Evolutionary conservation across 2,797 vertebrate genomes (phyloP).

Genomic region (Notamacropus eugenii): DNA sequence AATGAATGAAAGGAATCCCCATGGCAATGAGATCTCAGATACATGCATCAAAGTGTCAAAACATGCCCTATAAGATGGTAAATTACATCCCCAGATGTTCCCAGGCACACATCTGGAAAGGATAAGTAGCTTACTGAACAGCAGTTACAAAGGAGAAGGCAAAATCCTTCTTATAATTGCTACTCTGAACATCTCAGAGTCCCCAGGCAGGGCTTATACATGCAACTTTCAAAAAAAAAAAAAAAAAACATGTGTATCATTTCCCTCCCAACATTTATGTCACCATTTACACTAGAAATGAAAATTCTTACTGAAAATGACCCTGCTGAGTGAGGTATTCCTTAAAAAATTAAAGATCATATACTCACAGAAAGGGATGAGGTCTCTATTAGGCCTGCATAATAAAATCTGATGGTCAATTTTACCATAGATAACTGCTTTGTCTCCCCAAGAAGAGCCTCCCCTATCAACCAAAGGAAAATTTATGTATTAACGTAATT

Average conservation of each 20-base stretch:
- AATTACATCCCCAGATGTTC: constrained; percentile 71
- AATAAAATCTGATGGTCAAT: not conserved
- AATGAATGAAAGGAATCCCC: not conserved
- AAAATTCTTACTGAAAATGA: constrained; percentile 10
- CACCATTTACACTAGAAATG: not conserved
- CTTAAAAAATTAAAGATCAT: not conserved
- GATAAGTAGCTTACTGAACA: constrained; percentile 55
- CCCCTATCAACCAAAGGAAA: constrained; percentile 32
- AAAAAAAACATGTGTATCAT: constrained; percentile 36
- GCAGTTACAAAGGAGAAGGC: constrained; percentile 24
- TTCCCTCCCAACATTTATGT: not conserved
- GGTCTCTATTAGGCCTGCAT: not conserved
- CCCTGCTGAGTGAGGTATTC: not conserved
- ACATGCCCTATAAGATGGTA: constrained; percentile 74
- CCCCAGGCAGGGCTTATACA: not conserved
- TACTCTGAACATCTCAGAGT: not conserved
- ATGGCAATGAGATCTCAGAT: not conserved
- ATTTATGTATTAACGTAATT: constrained; percentile 48
- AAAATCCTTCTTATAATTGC: not conserved
- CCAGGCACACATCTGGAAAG: constrained; percentile 71
- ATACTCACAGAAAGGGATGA: not conserved
- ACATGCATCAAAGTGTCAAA: constrained; percentile 25
- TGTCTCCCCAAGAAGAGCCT: constrained; percentile 38
- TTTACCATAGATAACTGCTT: constrained; percentile 34
- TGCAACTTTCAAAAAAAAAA: not conserved